Evolutionary conservation across 2,113 vertebrate species (phyloP).

Genomic region (Thunnus maccoyii): DNA sequence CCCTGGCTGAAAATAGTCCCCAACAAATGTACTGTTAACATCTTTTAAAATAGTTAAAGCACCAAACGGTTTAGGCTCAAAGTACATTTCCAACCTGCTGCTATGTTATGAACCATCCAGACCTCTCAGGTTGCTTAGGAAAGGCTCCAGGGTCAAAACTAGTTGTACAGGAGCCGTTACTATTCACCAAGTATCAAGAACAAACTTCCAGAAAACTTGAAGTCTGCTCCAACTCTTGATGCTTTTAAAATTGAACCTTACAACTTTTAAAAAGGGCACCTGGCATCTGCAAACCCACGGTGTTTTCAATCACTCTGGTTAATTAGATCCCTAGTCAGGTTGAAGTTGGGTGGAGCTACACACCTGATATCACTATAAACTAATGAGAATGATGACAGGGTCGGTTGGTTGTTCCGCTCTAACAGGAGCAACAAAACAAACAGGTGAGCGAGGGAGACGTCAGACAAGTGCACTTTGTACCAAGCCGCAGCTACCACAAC

Average conservation of each 20-base stretch:
- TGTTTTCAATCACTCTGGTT: constrained; percentile 4
- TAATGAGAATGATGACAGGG: not conserved
- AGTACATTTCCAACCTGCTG: too few relatives aligned
- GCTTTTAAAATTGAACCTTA: not conserved
- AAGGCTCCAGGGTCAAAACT: not conserved
- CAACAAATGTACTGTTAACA: not conserved
- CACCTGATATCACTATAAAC: not conserved
- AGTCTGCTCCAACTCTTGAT: not conserved
- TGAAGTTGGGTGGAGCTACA: not conserved
- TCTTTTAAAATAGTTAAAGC: too few relatives aligned
- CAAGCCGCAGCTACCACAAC: too few relatives aligned
- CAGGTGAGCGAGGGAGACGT: not conserved
- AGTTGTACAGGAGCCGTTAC: not conserved
- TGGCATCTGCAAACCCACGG: not conserved
- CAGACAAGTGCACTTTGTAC: not conserved
- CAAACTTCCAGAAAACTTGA: not conserved
- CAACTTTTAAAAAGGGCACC: too few relatives aligned
- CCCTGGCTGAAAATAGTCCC: not conserved
- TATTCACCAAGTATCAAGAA: not conserved
- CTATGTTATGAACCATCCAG: too few relatives aligned
- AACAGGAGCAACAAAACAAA: not conserved
- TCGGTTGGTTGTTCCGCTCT: too few relatives aligned
- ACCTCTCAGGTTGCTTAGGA: too few relatives aligned
- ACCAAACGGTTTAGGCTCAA: too few relatives aligned
- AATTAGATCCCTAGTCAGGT: not conserved